Evolutionary conservation across 2,113 vertebrate genomes (phyloP).

Genomic region (Lontra canadensis): DNA sequence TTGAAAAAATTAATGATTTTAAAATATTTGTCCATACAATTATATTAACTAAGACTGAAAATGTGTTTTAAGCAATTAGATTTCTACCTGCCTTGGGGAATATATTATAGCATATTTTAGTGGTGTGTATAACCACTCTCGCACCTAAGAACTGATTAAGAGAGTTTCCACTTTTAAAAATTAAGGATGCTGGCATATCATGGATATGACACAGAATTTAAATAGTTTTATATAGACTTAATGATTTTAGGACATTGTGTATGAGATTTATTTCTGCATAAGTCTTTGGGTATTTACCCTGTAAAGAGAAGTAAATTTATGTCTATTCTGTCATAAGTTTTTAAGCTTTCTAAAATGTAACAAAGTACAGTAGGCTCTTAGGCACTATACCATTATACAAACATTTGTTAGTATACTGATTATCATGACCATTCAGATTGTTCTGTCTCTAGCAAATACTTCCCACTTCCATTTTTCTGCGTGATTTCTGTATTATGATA

Average conservation of each 20-base stretch:
- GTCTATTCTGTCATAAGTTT: not conserved
- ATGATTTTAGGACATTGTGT: constrained; percentile 4
- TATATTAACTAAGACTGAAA: not conserved
- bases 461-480: not conserved
- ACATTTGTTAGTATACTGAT: not conserved
- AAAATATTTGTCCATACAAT: not conserved
- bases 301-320: not conserved
- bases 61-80: not conserved
- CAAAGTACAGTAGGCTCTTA: not conserved
- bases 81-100: not conserved
- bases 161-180: not conserved
- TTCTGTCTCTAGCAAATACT: not conserved
- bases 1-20: not conserved
- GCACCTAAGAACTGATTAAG: not conserved
- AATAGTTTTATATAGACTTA: not conserved
- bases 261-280: not conserved
- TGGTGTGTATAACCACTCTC: not conserved
- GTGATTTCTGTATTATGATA: not conserved
- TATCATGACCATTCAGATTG: not conserved
- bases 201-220: not conserved
- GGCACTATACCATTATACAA: not conserved
- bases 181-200: not conserved
- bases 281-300: not conserved
- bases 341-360: not conserved
- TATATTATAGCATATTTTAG: not conserved